Evolutionary conservation across 2,888 invertebrate genomes (phyloP).

Genomic region (Meganola albula): DNA sequence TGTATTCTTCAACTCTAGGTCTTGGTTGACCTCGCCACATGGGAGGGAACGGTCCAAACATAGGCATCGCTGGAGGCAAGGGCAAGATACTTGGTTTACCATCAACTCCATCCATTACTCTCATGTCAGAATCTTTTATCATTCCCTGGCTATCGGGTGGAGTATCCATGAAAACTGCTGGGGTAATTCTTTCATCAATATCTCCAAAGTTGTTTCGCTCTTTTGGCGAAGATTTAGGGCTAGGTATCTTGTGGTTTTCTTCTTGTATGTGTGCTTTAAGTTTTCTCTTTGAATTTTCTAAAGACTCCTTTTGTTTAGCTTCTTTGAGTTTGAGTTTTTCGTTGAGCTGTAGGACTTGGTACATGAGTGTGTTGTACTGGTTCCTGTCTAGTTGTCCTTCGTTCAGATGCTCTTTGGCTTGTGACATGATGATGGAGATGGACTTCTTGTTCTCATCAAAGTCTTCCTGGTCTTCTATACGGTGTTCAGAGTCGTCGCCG

Average conservation of each 20-base stretch:
- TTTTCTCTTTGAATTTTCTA: conserved; percentile 73
- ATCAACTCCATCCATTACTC: conserved; percentile 42
- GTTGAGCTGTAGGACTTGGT: conserved; percentile 86
- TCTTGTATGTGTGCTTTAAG: conserved; percentile 57
- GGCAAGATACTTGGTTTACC: conserved; percentile 36
- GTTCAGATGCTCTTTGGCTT: conserved; percentile 88
- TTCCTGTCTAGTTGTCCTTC: conserved; percentile 85
- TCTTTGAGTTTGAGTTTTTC: conserved; percentile 87
- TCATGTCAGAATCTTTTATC: conserved; percentile 62
- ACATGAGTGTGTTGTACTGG: conserved; percentile 86
- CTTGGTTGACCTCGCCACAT: conserved; percentile 55
- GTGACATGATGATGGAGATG: conserved; percentile 86
- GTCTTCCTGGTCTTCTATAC: conserved; percentile 64
- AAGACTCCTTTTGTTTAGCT: conserved; percentile 83
- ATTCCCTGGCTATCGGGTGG: conserved; percentile 47
- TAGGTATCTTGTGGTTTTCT: conserved; percentile 63
- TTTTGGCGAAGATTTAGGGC: conserved; percentile 61
- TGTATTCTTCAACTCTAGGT: conserved; percentile 53
- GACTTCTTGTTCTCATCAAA: conserved; percentile 80
- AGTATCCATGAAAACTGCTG: conserved; percentile 47
- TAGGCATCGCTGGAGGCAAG: conserved; percentile 49
- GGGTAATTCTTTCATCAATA: conserved; percentile 70
- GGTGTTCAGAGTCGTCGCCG: conserved; percentile 72
- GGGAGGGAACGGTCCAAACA: conserved; percentile 40
- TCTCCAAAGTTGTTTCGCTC: conserved; percentile 64